A percentile compares a stretch with the other conserved stretches of the same genome.
phyloP scores from a whole-genome alignment of 2,797 vertebrate species.

The Falco naumanni region DNA sequence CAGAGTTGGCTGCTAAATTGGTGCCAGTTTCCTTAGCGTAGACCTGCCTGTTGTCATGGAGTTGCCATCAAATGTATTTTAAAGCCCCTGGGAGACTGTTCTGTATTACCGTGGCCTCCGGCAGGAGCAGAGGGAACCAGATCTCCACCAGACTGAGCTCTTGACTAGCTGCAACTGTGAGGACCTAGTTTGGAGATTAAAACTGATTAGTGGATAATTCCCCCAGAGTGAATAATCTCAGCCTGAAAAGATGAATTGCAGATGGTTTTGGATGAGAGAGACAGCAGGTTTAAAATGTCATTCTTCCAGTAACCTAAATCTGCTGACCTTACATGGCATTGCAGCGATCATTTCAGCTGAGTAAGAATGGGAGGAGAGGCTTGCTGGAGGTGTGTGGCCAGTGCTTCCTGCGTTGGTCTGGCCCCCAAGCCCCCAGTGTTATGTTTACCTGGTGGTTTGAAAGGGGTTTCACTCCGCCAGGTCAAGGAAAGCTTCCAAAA shows the following conservation, averaged over 20 bases:
- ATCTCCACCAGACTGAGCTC: not conserved
- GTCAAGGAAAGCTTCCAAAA: not conserved
- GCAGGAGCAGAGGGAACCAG: not conserved
- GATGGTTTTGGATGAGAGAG: conserved; percentile 15
- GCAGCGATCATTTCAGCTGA: not conserved
- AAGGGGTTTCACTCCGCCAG: not conserved
- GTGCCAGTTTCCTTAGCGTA: not conserved
- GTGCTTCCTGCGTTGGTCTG: not conserved
- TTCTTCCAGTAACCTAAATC: conserved; percentile 32
- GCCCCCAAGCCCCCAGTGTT: not conserved
- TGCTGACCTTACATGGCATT: not conserved
- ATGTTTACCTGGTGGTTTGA: not conserved
- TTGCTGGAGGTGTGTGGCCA: not conserved
- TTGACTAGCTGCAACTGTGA: not conserved
- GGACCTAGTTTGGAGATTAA: not conserved
- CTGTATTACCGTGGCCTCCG: not conserved
- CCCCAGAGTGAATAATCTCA: not conserved
- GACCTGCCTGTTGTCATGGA: not conserved
- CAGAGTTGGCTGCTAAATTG: not conserved
- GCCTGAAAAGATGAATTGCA: conserved; percentile 30
- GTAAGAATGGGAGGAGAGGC: not conserved
- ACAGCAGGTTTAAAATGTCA: not conserved
- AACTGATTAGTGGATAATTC: conserved; percentile 21
- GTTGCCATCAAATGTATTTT: not conserved
- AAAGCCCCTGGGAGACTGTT: not conserved